These are phyloP conservation scores for Triplophysa tibetana DNA, from an alignment of 2,113 vertebrate genomes.

Conservation along the genomic window DNA sequence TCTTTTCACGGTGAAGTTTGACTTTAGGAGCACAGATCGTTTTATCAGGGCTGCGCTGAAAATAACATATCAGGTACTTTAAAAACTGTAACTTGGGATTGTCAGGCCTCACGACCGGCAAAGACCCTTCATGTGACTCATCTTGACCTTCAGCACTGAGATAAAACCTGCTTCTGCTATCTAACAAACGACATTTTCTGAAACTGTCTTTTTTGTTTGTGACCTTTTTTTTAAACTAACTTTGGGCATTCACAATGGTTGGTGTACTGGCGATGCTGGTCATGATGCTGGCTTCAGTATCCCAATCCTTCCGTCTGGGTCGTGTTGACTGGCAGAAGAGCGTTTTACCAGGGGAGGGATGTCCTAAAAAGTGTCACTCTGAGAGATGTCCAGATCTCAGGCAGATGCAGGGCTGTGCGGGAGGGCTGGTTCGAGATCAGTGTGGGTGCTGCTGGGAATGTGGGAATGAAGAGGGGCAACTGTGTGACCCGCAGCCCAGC, in stretches of 20 bases:
- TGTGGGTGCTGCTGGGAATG: slow-evolving; percentile 68
- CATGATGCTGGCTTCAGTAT: slow-evolving; percentile 41
- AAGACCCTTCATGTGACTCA: slow-evolving; percentile 41
- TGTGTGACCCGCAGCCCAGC: slow-evolving; percentile 58
- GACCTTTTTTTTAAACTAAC: neutral
- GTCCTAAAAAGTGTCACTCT: slow-evolving; percentile 52
- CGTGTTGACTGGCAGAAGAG: slow-evolving; percentile 50
- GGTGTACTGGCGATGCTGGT: neutral
- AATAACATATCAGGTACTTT: slow-evolving; percentile 3
- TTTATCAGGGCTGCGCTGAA: slow-evolving; percentile 20
- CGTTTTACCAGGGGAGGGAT: slow-evolving; percentile 27
- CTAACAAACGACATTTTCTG: slow-evolving; percentile 13
- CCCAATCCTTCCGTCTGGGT: slow-evolving; percentile 33
- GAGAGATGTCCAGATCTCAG: slow-evolving; percentile 52
- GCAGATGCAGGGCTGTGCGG: slow-evolving; percentile 49
- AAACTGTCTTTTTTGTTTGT: slow-evolving; percentile 1
- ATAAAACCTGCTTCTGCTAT: slow-evolving; percentile 38
- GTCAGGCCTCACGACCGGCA: slow-evolving; percentile 31
- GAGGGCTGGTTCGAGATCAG: slow-evolving; percentile 52
- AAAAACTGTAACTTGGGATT: slow-evolving; percentile 31
- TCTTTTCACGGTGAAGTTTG: neutral
- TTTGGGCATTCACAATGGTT: neutral
- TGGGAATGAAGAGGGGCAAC: slow-evolving; percentile 63
- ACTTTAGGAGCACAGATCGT: neutral
- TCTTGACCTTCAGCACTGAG: neutral